Conservation (phyloP, 1,140 invertebrate species). For the Camponotus pennsylvanicus region DNA sequence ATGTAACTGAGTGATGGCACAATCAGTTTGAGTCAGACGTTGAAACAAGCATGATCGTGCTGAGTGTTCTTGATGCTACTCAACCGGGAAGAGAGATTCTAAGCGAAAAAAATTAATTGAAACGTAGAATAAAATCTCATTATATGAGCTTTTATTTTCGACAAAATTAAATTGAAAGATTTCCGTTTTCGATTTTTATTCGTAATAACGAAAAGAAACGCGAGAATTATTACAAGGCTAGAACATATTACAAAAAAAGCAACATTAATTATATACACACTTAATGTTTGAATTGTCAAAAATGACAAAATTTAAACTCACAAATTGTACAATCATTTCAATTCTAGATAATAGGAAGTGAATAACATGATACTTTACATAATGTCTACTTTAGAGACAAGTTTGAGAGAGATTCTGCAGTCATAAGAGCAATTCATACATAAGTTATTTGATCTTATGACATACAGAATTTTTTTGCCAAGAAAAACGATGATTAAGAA, state of each 20-base stretch:
- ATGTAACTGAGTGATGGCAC: constrained; percentile 15
- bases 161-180: not conserved
- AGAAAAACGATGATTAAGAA: not conserved
- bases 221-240: not conserved
- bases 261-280: too few relatives aligned
- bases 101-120: not conserved
- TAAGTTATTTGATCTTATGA: constrained; percentile 16
- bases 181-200: not conserved
- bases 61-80: not conserved
- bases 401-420: not conserved
- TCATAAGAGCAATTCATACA: too few relatives aligned
- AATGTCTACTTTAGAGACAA: not conserved
- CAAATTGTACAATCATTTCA: not conserved
- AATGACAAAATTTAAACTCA: not conserved
- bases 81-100: constrained; percentile 18
- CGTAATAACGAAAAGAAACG: not conserved
- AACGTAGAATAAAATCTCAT: not conserved
- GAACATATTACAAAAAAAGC: too few relatives aligned
- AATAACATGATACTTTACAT: constrained; percentile 19
- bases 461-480: not conserved
- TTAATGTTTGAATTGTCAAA: not conserved
- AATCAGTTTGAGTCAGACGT: not conserved
- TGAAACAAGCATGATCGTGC: constrained; percentile 14
- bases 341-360: not conserved
- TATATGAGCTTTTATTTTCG: not conserved